Evolutionary conservation across 1,140 invertebrate species (phyloP).

Genomic region (Aphelenchoides besseyi): DNA sequence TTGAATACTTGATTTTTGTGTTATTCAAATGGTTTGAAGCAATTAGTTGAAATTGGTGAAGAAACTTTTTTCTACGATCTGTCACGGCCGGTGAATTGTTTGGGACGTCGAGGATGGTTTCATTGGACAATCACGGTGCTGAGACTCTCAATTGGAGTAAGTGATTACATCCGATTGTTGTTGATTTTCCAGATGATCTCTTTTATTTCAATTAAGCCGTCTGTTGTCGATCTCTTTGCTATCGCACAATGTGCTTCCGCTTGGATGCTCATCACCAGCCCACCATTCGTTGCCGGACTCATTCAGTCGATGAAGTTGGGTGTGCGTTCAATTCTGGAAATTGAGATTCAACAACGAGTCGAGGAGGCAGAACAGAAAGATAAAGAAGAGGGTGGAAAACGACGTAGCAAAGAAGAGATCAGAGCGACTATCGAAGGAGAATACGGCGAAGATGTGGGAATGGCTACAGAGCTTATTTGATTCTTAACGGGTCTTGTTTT

Average conservation of each 20-base stretch:
- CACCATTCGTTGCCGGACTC: background rate
- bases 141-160: slow-evolving; percentile 10
- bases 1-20: background rate
- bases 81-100: background rate
- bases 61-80: slow-evolving; percentile 15
- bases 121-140: background rate
- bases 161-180: background rate
- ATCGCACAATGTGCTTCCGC: background rate
- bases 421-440: background rate
- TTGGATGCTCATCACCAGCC: background rate
- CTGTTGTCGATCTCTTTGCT: background rate
- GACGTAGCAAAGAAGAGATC: background rate
- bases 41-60: slow-evolving; percentile 8
- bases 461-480: background rate
- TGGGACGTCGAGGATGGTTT: slow-evolving; percentile 10
- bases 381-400: background rate
- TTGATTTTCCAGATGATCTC: slow-evolving; percentile 9
- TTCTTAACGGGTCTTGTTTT: background rate
- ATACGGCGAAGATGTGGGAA: background rate
- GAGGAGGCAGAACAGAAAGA: slow-evolving; percentile 5
- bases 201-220: background rate
- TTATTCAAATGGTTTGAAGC: background rate
- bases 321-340: slow-evolving; percentile 1
- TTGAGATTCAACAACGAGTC: background rate
- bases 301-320: slow-evolving; percentile 14